Evolutionary conservation across 2,797 vertebrate genomes (phyloP).

Genomic region (Mus caroli): DNA sequence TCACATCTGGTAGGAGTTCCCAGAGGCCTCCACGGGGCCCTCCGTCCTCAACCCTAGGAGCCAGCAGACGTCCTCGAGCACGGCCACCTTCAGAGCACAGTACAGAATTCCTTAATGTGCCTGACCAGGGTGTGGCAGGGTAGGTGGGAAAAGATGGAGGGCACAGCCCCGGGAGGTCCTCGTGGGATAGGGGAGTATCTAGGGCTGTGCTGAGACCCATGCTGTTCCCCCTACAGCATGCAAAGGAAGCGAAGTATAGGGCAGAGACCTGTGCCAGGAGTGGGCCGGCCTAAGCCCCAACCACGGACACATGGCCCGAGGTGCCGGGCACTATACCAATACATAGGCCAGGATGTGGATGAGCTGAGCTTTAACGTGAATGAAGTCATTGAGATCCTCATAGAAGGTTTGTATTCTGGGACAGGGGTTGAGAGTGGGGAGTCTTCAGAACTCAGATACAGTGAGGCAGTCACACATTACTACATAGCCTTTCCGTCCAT

Average conservation of each 20-base stretch:
- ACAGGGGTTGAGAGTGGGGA: neutral
- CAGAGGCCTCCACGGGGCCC: constrained; percentile 85
- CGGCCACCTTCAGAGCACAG: constrained; percentile 88
- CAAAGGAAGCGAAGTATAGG: constrained; percentile 94
- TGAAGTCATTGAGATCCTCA: constrained; percentile 94
- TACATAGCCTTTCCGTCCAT: neutral
- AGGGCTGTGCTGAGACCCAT: neutral
- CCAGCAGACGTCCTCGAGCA: constrained; percentile 77
- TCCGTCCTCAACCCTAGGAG: constrained; percentile 83
- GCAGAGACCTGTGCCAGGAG: constrained; percentile 92
- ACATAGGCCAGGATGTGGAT: constrained; percentile 95
- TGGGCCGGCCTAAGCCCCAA: constrained; percentile 91
- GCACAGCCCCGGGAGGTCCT: neutral
- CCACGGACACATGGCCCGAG: constrained; percentile 88
- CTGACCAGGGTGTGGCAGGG: constrained; percentile 97
- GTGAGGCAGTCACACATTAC: neutral
- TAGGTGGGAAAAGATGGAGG: constrained; percentile 84
- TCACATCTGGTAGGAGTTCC: constrained; percentile 86
- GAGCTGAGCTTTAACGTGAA: constrained; percentile 96
- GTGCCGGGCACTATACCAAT: constrained; percentile 95
- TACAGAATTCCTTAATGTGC: constrained; percentile 97
- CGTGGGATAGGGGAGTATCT: neutral
- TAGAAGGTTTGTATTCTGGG: constrained; percentile 91
- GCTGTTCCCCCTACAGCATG: constrained; percentile 87
- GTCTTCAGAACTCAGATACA: neutral